Base-by-base conservation (phyloP, 2,113 vertebrate species). In the Callorhinus ursinus region DNA sequence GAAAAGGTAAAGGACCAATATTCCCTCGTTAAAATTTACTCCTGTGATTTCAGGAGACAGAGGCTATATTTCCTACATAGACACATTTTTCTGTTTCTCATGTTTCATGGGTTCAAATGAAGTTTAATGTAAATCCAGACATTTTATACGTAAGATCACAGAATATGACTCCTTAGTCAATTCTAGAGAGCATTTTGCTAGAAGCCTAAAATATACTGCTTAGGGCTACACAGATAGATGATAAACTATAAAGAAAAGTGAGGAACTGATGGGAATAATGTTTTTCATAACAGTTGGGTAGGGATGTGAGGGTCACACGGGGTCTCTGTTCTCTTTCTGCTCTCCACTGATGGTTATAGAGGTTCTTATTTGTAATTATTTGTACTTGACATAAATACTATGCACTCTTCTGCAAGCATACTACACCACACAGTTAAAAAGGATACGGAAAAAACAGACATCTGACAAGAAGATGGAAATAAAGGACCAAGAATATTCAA, bases 81-180 rank as follows among this genome's bases (percentile, higher is more conserved):
- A 61, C 63, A 84, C 26, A 36, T n/a, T 82, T 97, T 55, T 39
- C 79, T 59, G 28, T 51, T 69, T 88, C 80, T 80, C 26, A 63
- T 1, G 61, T 65, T 83, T 84, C 46, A 90, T 24, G 12, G 19
- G 39, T 57, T 90, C 81, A 87, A 87, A 82, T 87, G 12, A 90
- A 67, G 26, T 59, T 89, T 80, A 71, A 84, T 28, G 28, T 85
- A 84, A 85, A 89, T 16, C 24, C 9, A 87, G n/a, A 65, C 53
- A 28, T 33, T 61, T 88, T 18, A 59, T 16, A 33, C 33, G 26
- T 53, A 61, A 71, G 84, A 15, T 39, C 42, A 71, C 7, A 80
- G 26, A 57, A 53, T 16, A 24, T 3, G 14, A 77, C 59, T 71
- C 15, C 24, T 46, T 61, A 26, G 53, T 83, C 84, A 90, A 36